Conservation (phyloP, 2,888 invertebrate species). For the Helleia helle region DNA sequence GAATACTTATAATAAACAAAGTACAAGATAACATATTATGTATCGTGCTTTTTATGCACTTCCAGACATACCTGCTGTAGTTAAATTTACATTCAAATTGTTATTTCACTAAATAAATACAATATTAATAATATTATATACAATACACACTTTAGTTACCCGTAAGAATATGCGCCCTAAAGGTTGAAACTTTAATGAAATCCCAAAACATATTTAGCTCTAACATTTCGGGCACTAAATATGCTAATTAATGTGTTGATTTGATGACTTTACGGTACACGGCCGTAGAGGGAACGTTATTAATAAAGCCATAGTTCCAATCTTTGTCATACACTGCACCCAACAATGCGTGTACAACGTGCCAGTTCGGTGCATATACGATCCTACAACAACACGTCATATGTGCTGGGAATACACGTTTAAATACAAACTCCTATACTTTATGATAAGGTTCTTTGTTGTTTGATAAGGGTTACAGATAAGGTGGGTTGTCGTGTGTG, state of each 20-base stretch:
- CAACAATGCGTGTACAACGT: slow-evolving; percentile 58
- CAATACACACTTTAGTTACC: too few relatives aligned
- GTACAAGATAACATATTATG: too few relatives aligned
- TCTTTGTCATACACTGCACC: slow-evolving; percentile 63
- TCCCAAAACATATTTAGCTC: too few relatives aligned
- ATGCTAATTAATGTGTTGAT: slow-evolving; percentile 16
- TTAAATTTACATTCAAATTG: too few relatives aligned
- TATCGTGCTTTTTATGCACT: too few relatives aligned
- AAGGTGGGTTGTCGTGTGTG: slow-evolving; percentile 17
- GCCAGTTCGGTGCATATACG: slow-evolving; percentile 55
- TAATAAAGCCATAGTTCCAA: slow-evolving; percentile 62
- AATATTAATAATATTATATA: too few relatives aligned
- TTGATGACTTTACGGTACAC: slow-evolving; percentile 18
- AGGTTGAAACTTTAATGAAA: too few relatives aligned
- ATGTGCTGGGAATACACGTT: slow-evolving; percentile 9
- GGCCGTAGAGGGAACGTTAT: slow-evolving; percentile 16
- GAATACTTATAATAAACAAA: too few relatives aligned
- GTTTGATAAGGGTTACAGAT: slow-evolving; percentile 20
- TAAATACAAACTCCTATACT: slow-evolving; percentile 16
- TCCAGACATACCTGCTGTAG: too few relatives aligned
- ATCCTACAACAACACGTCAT: slow-evolving; percentile 20
- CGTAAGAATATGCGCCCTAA: too few relatives aligned
- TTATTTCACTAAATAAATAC: too few relatives aligned
- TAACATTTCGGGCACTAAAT: too few relatives aligned
- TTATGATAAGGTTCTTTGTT: slow-evolving; percentile 19